These are phyloP conservation scores for Decapterus maruadsi DNA, from an alignment of 2,797 vertebrate species.

Conservation along the genomic window DNA sequence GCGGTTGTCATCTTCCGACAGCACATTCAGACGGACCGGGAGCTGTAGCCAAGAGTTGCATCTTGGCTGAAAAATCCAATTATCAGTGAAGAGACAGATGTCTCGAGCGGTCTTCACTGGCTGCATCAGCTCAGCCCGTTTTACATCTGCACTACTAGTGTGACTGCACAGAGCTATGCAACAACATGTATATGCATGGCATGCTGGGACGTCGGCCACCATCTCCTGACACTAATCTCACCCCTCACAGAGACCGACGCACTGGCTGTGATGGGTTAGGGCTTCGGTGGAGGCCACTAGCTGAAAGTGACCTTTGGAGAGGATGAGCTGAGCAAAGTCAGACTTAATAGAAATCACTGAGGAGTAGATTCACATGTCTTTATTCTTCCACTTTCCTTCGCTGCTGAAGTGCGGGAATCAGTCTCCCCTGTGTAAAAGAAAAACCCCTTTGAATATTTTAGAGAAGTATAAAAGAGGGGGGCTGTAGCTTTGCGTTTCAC, in stretches of 20 bases:
- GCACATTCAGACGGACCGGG: not conserved
- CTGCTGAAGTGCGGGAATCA: slow-evolving; percentile 4
- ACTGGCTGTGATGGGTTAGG: slow-evolving; percentile 34
- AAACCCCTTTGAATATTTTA: slow-evolving; percentile 2
- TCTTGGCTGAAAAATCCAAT: slow-evolving; percentile 54
- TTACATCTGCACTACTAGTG: slow-evolving; percentile 31
- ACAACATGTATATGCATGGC: not conserved
- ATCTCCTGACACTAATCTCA: slow-evolving; percentile 18
- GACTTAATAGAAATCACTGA: not conserved
- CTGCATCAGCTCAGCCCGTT: slow-evolving; percentile 19
- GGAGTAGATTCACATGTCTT: not conserved
- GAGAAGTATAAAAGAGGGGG: slow-evolving; percentile 16
- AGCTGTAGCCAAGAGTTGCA: slow-evolving; percentile 32
- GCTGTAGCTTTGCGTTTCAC: slow-evolving; percentile 11
- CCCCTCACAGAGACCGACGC: not conserved
- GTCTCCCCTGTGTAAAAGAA: not conserved
- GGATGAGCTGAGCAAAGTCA: not conserved
- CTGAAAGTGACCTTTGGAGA: slow-evolving; percentile 11
- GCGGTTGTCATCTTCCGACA: slow-evolving; percentile 8
- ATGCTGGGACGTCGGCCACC: not conserved
- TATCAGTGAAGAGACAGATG: slow-evolving; percentile 50
- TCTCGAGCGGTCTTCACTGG: slow-evolving; percentile 31
- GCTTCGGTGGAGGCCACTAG: not conserved
- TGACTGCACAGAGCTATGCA: slow-evolving; percentile 14
- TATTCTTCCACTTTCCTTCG: not conserved